phyloP scores from a whole-genome alignment of 2,888 invertebrate genomes.

The Drosophila prostipennis region DNA sequence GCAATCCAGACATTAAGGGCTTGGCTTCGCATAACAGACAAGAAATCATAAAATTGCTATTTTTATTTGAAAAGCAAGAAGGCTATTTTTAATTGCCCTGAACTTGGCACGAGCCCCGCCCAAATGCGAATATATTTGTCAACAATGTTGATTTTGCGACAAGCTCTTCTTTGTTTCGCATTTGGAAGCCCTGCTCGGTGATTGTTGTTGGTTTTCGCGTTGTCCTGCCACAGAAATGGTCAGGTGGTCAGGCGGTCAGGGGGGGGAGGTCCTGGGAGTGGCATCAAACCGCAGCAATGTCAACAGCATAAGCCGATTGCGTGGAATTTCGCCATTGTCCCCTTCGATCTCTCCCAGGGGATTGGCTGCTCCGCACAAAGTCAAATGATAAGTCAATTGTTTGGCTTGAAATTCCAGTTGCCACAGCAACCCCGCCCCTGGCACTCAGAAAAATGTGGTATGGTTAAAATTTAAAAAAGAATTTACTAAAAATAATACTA shows the following conservation, averaged over 20 bases:
- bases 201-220: conserved; percentile 9
- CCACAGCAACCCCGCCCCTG: conserved; percentile 7
- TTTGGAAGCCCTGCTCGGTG: conserved; percentile 39
- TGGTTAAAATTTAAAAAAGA: too few relatives aligned
- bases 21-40: neutral
- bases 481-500: too few relatives aligned
- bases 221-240: conserved; percentile 18
- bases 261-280: conserved; percentile 28
- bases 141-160: conserved; percentile 47
- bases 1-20: neutral
- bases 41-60: conserved; percentile 10
- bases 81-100: conserved; percentile 7
- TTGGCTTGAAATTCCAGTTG: conserved; percentile 27
- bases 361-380: conserved; percentile 65
- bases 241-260: conserved; percentile 6
- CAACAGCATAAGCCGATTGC: conserved; percentile 75
- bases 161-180: conserved; percentile 63
- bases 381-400: conserved; percentile 79
- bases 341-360: conserved; percentile 46
- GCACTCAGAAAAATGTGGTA: conserved; percentile 5
- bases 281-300: conserved; percentile 71
- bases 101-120: neutral
- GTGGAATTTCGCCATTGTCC: conserved; percentile 72
- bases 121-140: conserved; percentile 14
- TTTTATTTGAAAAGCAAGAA: conserved; percentile 48